Base-by-base conservation (phyloP, 1,140 invertebrate genomes). In the Heliconius eleuchia region DNA sequence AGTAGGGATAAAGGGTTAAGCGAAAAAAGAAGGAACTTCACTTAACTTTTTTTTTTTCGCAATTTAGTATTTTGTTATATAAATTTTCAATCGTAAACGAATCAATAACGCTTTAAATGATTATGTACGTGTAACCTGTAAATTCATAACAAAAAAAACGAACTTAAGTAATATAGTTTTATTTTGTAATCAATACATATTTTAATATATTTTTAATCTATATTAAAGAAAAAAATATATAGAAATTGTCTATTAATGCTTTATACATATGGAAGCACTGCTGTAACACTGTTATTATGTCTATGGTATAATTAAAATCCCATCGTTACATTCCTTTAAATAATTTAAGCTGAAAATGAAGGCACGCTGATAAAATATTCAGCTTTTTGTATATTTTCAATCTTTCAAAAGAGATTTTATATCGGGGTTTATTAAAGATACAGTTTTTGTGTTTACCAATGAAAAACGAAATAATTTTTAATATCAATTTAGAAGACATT, bases 251-350 rank as follows among this genome's bases (percentile, higher is more conserved):
- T 23, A 57, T 57, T 23, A 57, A 23, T 57, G n/a, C 3, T 57
- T 3, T 23, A 23, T 23, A 11, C n/a, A 57, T 23, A 57, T 57
- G n/a, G n/a, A n/a, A 52, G n/a, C 55, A 57, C 55, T 57, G 55
- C 7, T 19, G 76, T 23, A 23, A 30, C 23, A 23, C 46, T 73
- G 57, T 72, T 37, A 77, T 77, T 77, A 73, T 72, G 13, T 37
- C 34, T 75, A 50, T 23, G 16, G 72, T 82, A 74, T 79, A 78
- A 78, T 82, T 82, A 82, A 82, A 80, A 80, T 80, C 78, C 39
- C 57, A 80, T 82, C 78, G 79, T 42, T 60, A 76, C 78, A 83
- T 74, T 50, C 30, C 66, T 50, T 57, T 57, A 23, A 57, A 57
- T 57, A 11, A 57, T 57, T 23, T 57, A 57, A 23, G n/a, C 55